Evolutionary conservation across 2,113 vertebrate genomes (phyloP).

Genomic region (Thamnophis sirtalis): DNA sequence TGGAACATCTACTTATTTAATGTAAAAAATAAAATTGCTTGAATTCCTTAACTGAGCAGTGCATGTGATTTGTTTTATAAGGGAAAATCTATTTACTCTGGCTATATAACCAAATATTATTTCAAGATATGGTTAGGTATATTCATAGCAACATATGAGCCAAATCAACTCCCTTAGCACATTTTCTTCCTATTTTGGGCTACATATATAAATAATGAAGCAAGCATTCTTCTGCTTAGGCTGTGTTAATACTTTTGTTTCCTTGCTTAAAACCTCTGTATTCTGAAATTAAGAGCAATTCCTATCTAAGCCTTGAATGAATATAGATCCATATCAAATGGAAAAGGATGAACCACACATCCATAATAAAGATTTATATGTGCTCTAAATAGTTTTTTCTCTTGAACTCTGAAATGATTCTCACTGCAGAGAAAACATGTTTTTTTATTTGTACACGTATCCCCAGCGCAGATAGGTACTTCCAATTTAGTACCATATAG

Average conservation of each 20-base stretch:
- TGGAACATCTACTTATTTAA: not conserved
- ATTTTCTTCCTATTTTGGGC: conserved; percentile 22
- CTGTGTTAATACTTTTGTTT: not conserved
- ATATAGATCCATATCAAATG: not conserved
- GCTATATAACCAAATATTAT: conserved; percentile 1
- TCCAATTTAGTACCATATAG: not conserved
- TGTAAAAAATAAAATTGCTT: not conserved
- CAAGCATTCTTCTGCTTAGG: not conserved
- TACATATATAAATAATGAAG: conserved; percentile 19
- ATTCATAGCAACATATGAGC: conserved; percentile 31
- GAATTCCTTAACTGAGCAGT: not conserved
- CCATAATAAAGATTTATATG: not conserved
- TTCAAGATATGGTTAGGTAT: conserved; percentile 19
- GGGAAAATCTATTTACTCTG: not conserved
- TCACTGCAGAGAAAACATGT: not conserved
- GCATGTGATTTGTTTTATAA: not conserved
- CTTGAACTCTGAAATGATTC: not conserved
- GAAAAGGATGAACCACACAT: not conserved
- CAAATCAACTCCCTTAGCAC: conserved; percentile 20
- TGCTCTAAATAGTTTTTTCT: not conserved
- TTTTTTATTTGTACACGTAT: not conserved
- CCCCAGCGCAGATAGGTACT: not conserved
- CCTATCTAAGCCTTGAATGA: not conserved
- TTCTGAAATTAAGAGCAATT: not conserved
- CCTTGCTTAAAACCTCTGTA: not conserved